Evolutionary conservation across 2,888 invertebrate genomes (phyloP), one percentile per base, ranked within the genome.

Genomic region (Phymatocera aterrima): DNA sequence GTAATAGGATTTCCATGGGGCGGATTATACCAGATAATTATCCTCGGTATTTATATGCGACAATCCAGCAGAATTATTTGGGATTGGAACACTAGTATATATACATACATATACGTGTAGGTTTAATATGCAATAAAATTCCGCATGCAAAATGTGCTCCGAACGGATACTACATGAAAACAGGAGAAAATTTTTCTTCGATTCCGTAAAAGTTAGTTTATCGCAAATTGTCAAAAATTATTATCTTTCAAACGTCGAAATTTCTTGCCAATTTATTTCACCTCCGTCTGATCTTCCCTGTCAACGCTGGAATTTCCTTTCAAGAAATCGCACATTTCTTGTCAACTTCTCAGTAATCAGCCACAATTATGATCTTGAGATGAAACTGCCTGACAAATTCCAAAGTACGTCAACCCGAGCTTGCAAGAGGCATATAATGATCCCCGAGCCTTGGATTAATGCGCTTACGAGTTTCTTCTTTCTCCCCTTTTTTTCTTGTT

Each of bases 261-360:
- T 46, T 24, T 43, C 43, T 43, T 40, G 72, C 28, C 28, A 54
- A 64, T 64, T n/a, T n/a, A n/a, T n/a, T 46, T 64, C 46, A 77
- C 46, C 21, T 57, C n/a, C 64, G 43, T 31, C 10, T 48, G 78
- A 78, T 78, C 78, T 78, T 74, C 0, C 60, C 74, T 74, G 78
- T 78, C 78, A 78, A 75, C 78, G 48, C n/a, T 40, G 72, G 60
- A 72, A 78, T 78, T 60, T 28, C 28, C 78, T 46, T 74, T 75
- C 31, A 40, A 57, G 75, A 75, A 57, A 75, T 57, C 40, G 18
- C 57, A 54, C 51, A 34, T 72, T 34, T 72, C 34, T 72, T 18
- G 43, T 68, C 15, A 34, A 37, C 75, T 37, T 54, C 75, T 40
- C n/a, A 57, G 57, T 57, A 40, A 57, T 31, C 40, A 40, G 57